A percentile compares a stretch with the other conserved stretches of the same genome.
Conservation (phyloP, 2,113 vertebrate genomes). For the Oenanthe oenanthe region DNA sequence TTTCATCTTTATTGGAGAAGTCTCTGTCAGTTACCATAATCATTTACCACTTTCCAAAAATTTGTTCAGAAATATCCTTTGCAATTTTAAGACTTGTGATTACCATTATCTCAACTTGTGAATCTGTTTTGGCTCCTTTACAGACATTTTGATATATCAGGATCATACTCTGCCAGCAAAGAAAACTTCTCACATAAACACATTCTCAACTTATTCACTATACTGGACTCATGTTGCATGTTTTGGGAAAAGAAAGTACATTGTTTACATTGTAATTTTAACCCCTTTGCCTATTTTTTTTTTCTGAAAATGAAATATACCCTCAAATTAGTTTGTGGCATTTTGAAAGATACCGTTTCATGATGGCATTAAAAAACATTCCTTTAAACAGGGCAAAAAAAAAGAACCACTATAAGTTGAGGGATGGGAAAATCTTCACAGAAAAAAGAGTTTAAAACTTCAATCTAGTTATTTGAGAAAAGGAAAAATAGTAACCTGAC, state of each 20-base stretch:
- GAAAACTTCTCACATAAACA: background rate
- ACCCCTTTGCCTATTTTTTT: background rate
- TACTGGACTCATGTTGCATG: background rate
- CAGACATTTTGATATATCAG: background rate
- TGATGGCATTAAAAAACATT: background rate
- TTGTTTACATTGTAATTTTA: background rate
- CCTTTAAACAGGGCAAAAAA: background rate
- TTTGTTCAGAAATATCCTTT: constrained; percentile 4
- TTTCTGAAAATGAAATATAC: background rate
- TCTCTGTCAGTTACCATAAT: background rate
- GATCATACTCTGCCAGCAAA: background rate
- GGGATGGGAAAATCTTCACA: background rate
- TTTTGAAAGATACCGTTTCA: constrained; percentile 2
- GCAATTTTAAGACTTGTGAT: constrained; percentile 1
- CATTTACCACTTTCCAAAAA: constrained; percentile 8
- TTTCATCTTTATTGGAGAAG: background rate
- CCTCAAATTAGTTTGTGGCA: background rate
- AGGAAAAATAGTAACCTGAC: background rate
- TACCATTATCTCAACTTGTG: background rate
- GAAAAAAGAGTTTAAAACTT: background rate
- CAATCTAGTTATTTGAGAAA: background rate
- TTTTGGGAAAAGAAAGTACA: background rate
- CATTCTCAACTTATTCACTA: background rate
- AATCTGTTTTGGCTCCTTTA: constrained; percentile 15
- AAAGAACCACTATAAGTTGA: background rate